These are phyloP conservation scores for Hippoglossus stenolepis DNA, from an alignment of 2,113 vertebrate species.

Conservation along the genomic window DNA sequence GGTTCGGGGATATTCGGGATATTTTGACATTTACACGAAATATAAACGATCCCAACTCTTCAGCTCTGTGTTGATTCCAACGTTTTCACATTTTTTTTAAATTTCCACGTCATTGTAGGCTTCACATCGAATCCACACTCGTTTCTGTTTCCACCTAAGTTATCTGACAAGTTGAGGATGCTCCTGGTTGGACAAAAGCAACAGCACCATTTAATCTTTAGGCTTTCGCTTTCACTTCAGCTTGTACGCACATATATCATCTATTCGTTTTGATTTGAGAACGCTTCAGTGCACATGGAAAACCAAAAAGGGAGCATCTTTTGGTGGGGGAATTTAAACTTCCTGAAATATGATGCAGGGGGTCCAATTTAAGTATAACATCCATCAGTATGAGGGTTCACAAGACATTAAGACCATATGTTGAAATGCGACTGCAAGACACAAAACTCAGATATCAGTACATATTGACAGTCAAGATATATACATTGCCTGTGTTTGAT, in stretches of 20 bases:
- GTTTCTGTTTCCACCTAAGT: too few species aligned
- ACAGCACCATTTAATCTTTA: neutral
- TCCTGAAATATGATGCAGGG: neutral
- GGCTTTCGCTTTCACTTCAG: constrained; percentile 2
- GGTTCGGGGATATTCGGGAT: neutral
- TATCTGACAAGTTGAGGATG: too few species aligned
- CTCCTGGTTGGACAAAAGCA: neutral
- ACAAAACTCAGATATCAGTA: neutral
- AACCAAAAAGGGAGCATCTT: too few species aligned
- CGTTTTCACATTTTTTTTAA: neutral
- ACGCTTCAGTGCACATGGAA: too few species aligned
- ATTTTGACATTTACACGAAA: neutral
- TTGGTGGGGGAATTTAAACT: too few species aligned
- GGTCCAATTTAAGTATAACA: neutral
- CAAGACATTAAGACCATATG: neutral
- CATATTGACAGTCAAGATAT: too few species aligned
- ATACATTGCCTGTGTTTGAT: neutral
- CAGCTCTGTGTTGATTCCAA: neutral
- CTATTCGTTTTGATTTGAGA: too few species aligned
- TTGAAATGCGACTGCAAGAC: neutral
- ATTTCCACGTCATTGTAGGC: too few species aligned
- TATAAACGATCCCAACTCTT: neutral
- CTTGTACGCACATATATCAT: too few species aligned
- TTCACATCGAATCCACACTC: too few species aligned
- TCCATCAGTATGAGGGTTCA: neutral